Evolutionary conservation across 2,113 vertebrate genomes (phyloP).

Genomic region (Notarius quadriscutis): DNA sequence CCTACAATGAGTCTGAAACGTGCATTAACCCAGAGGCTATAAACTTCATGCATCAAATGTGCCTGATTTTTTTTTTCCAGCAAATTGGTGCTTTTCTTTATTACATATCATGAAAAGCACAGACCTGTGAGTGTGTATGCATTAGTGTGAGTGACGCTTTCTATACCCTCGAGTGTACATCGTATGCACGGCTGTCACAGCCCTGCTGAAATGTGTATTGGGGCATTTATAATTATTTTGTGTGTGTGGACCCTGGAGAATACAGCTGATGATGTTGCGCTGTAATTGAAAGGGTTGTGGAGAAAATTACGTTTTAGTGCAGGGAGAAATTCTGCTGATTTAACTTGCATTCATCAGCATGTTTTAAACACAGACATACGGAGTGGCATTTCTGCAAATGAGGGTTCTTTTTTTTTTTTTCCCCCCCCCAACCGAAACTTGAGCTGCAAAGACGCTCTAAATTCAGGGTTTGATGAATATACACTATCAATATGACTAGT

Average conservation of each 20-base stretch:
- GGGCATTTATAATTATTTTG: conserved; percentile 24
- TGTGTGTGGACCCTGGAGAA: background rate
- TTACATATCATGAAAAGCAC: background rate
- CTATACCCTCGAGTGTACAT: conserved; percentile 33
- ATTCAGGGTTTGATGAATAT: background rate
- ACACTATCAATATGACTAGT: background rate
- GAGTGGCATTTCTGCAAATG: background rate
- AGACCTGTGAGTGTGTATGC: background rate
- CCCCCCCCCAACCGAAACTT: too few relatives aligned
- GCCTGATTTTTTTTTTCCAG: background rate
- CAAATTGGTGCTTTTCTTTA: background rate
- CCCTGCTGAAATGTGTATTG: conserved; percentile 6
- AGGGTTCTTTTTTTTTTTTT: background rate
- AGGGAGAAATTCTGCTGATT: conserved; percentile 32
- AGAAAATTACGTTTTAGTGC: conserved; percentile 10
- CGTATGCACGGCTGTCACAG: background rate
- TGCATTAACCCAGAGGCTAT: background rate
- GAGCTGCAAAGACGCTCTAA: background rate
- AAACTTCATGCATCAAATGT: background rate
- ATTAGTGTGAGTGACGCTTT: background rate
- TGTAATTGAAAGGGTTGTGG: conserved; percentile 54
- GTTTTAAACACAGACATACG: background rate
- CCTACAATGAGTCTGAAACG: background rate
- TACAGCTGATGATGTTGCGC: conserved; percentile 31
- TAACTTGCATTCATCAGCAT: background rate